Evolutionary conservation across 2,888 invertebrate genomes (phyloP), one percentile per base, ranked within the genome.

Genomic region (Leptinotarsa rubiginosa): DNA sequence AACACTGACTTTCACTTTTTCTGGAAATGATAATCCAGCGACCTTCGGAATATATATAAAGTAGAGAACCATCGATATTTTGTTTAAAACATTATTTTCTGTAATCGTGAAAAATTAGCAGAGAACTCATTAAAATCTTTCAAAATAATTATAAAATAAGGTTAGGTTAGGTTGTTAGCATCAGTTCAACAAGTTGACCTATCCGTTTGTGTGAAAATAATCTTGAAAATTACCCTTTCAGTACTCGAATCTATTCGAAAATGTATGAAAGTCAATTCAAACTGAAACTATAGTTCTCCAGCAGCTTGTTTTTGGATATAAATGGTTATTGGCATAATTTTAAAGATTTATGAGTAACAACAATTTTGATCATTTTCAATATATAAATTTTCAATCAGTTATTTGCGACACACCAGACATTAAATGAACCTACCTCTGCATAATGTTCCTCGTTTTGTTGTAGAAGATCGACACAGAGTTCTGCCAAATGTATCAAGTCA

Each of bases 371-470:
- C 41, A 41, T 2, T 41, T 10, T 41, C 41, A 41, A 41, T 41
- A 4, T 41, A 41, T 41, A 41, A 10, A 41, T 41, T 41, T 10
- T 10, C 7, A 31, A 7, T 31, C 41, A 41, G 10, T 41, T 41
- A 41, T 41, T 41, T 10, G 10, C 31, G 41, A 41, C 1, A 41
- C 10, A 16, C 18, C 54, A 54, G 18, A 22, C 54, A 56, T 15
- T 1, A 16, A 59, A 67, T 13, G 49, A 47, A 85, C 89, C 90
- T 92, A 99, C 99, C 96, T 99, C 99, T 80, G 99, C 97, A 89
- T 99, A 99, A 88, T 99, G 98, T 89, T 99, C 99, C 90, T 99
- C 99, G 87, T 99, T 99, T 89, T 99, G 99, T 88, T 99, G 99
- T 78, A 99, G 89, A 56, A 99, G 92, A 88, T 99, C 99, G 70